phyloP scores from a whole-genome alignment of 2,113 vertebrate genomes.

The Gila orcuttii region DNA sequence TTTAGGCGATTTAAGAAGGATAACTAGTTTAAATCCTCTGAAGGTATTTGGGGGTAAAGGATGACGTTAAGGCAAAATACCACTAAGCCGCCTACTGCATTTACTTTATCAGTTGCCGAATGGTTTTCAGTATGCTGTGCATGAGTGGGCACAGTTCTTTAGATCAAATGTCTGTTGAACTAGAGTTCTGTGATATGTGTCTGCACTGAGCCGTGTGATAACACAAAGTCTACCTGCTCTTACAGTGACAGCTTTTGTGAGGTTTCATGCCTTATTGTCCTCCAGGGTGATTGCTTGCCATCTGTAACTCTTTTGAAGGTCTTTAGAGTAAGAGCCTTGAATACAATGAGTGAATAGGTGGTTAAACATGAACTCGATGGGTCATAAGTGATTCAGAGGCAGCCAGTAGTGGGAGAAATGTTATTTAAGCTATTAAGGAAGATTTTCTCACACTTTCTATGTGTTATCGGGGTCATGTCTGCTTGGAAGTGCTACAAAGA shows the following conservation, averaged over 20 bases:
- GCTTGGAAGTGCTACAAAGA: background rate
- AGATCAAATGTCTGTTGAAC: background rate
- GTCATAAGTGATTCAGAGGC: background rate
- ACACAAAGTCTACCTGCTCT: background rate
- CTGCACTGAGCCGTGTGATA: constrained; percentile 20
- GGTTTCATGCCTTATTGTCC: constrained; percentile 14
- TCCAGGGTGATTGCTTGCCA: constrained; percentile 22
- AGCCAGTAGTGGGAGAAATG: background rate
- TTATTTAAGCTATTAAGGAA: constrained; percentile 1
- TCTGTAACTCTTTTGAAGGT: constrained; percentile 16
- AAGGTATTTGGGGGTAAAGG: background rate
- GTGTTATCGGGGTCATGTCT: background rate
- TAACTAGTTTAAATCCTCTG: background rate
- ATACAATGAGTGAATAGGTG: background rate
- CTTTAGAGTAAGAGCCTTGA: constrained; percentile 2
- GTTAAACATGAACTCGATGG: constrained; percentile 6
- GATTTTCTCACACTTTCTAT: background rate
- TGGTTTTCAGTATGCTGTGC: background rate
- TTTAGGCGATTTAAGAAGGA: background rate
- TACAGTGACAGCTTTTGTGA: constrained; percentile 23
- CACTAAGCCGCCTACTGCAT: background rate
- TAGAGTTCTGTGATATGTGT: background rate
- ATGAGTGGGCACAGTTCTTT: constrained; percentile 6
- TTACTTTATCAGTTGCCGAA: constrained; percentile 1
- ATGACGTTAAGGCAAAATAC: background rate